phyloP scores from a whole-genome alignment of 1,140 invertebrate genomes.

The Drosophila erecta region DNA sequence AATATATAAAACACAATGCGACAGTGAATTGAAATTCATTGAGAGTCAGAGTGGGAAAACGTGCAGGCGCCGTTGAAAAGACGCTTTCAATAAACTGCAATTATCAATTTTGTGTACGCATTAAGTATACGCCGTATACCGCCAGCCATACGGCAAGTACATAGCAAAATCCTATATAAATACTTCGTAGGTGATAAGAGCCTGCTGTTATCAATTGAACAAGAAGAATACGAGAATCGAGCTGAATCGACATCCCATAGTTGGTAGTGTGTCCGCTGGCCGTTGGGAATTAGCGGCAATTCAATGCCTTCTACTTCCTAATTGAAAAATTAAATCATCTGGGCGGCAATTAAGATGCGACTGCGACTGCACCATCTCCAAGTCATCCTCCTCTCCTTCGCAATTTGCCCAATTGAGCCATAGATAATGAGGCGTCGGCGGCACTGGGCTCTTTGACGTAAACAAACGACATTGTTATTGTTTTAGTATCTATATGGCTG shows the following conservation, averaged over 20 bases:
- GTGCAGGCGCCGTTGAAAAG: conserved; percentile 35
- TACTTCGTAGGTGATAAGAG: conserved; percentile 48
- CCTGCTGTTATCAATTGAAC: conserved; percentile 58
- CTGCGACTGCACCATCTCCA: conserved; percentile 15
- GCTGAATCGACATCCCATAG: neutral
- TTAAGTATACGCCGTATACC: conserved; percentile 55
- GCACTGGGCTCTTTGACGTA: conserved; percentile 44
- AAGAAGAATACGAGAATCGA: conserved; percentile 20
- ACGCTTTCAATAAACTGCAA: conserved; percentile 64
- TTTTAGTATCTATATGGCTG: conserved; percentile 51
- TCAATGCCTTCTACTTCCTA: conserved; percentile 62
- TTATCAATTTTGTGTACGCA: conserved; percentile 68
- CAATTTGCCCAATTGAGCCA: conserved; percentile 69
- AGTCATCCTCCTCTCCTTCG: neutral
- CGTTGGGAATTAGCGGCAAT: conserved; percentile 66
- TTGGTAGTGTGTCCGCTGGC: neutral
- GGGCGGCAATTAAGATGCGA: conserved; percentile 58
- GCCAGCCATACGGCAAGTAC: conserved; percentile 11
- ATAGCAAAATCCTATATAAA: conserved; percentile 22
- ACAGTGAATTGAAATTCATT: conserved; percentile 68
- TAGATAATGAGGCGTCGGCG: conserved; percentile 57
- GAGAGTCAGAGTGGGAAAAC: conserved; percentile 57
- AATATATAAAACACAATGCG: conserved; percentile 31
- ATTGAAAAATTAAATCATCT: conserved; percentile 81
- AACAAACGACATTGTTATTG: conserved; percentile 48